Percentiles rank a stretch among this genome's conserved stretches.
phyloP scores from a whole-genome alignment of 2,888 invertebrate genomes.

The Drosophila macrospina region DNA sequence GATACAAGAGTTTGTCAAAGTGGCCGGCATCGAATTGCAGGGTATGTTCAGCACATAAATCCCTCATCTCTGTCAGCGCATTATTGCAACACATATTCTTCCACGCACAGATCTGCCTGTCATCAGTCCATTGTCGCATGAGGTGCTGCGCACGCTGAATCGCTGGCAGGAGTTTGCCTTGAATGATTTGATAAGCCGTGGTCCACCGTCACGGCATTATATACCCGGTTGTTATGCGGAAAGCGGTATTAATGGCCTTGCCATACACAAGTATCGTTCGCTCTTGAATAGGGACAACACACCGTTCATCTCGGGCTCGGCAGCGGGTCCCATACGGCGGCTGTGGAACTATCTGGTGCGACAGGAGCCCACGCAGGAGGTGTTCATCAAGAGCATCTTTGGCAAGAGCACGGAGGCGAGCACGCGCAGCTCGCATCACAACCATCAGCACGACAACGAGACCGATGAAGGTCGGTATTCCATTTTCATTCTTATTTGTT shows the following conservation, averaged over 20 bases:
- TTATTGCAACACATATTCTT: background rate
- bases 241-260: conserved; percentile 90
- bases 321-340: conserved; percentile 91
- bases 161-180: conserved; percentile 95
- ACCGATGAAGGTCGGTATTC: conserved; percentile 74
- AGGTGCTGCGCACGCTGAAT: conserved; percentile 92
- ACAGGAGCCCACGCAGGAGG: conserved; percentile 96
- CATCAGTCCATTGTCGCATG: conserved; percentile 96
- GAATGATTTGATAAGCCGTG: conserved; percentile 88
- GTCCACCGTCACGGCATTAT: conserved; percentile 93
- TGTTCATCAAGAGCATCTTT: conserved; percentile 98
- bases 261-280: conserved; percentile 96
- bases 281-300: conserved; percentile 97
- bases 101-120: conserved; percentile 91
- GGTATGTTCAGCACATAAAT: conserved; percentile 86
- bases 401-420: conserved; percentile 88
- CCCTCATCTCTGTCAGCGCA: too few species aligned
- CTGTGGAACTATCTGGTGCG: conserved; percentile 97
- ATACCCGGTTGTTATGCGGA: conserved; percentile 95
- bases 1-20: conserved; percentile 93
- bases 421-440: conserved; percentile 60
- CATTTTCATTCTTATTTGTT: conserved; percentile 41
- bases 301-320: conserved; percentile 92
- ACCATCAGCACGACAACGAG: conserved; percentile 82
- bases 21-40: conserved; percentile 95